Evolutionary conservation across 2,888 invertebrate species (phyloP), one percentile per base, ranked within the genome.

Genomic region (Acronicta psi): DNA sequence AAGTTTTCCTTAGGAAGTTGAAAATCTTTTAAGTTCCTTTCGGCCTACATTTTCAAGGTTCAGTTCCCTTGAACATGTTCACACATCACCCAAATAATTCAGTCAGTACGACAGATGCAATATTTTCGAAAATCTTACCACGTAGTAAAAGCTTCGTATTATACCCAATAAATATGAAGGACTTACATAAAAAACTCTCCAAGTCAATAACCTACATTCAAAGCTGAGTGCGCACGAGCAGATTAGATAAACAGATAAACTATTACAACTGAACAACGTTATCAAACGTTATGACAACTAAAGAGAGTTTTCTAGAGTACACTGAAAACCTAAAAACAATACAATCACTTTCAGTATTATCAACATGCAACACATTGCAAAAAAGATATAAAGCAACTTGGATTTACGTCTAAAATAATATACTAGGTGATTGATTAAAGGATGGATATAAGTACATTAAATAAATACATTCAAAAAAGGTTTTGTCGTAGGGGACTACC

Each of bases 191-290:
- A 40, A 45, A 17, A 37, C 40, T 20, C 13, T 50, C 23, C 8
- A 17, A 41, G n/a, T 38, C 23, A 53, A 53, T 18, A 46, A n/a
- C 31, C 20, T 17, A 42, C 31, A 23, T 62, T 47, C 13, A 45
- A 41, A 25, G 7, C 16, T 14, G 7, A 63, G 23, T 38, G n/a
- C 1, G 10, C 23, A 59, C 36, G 6, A 34, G 51, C 38, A 18
- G 57, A 72, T 67, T 37, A 67, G 50, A 63, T 55, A 45, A 45
- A 47, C 42, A 38, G 29, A 50, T 45, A 54, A 58, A 38, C 17
- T 36, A 50, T 40, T 25, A 43, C 29, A 25, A n/a, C 8, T 42
- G 31, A 42, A 43, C 31, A 69, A 0, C n/a, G 14, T n/a, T 40
- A 54, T 69, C 49, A 36, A 20, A 16, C 14, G 14, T 36, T 36